A percentile compares a stretch with the other conserved stretches of the same genome.
Conservation (phyloP, 2,888 invertebrate species). For the Rotaria macrura region DNA sequence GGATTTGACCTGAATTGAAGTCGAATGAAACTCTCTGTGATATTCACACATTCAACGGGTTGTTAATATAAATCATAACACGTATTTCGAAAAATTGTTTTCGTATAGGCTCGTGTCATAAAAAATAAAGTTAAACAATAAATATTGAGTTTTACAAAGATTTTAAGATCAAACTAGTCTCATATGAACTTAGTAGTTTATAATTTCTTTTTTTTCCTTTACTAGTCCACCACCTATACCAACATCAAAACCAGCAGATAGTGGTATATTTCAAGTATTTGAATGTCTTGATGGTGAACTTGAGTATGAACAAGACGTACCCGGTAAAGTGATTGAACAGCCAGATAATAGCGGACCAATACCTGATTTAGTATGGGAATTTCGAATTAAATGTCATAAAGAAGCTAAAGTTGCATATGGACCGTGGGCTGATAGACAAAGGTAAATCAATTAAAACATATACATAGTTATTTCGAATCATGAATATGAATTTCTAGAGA, state of each 20-base stretch:
- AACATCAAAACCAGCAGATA: background rate
- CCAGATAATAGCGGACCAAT: background rate
- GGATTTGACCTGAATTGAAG: no score
- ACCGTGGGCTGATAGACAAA: slow-evolving; percentile 94
- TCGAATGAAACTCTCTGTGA: no score
- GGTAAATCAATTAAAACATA: slow-evolving; percentile 49
- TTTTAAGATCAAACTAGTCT: no score
- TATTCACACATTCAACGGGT: no score
- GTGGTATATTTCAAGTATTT: slow-evolving; percentile 25
- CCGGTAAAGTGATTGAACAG: slow-evolving; percentile 4
- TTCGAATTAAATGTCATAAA: slow-evolving; percentile 62
- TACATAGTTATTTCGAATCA: background rate
- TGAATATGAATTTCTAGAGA: slow-evolving; percentile 53
- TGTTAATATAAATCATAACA: no score
- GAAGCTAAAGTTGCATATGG: slow-evolving; percentile 93
- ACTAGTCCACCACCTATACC: background rate
- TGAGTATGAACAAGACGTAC: slow-evolving; percentile 33
- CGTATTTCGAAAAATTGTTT: no score
- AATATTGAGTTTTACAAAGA: no score
- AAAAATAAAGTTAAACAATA: no score
- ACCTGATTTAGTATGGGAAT: background rate
- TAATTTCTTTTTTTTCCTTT: background rate
- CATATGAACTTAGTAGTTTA: no score
- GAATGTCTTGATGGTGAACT: slow-evolving; percentile 28
- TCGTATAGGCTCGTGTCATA: no score